A percentile compares a stretch with the other conserved stretches of the same genome.
Conservation (phyloP, 1,140 invertebrate genomes). For the Nephila pilipes region DNA sequence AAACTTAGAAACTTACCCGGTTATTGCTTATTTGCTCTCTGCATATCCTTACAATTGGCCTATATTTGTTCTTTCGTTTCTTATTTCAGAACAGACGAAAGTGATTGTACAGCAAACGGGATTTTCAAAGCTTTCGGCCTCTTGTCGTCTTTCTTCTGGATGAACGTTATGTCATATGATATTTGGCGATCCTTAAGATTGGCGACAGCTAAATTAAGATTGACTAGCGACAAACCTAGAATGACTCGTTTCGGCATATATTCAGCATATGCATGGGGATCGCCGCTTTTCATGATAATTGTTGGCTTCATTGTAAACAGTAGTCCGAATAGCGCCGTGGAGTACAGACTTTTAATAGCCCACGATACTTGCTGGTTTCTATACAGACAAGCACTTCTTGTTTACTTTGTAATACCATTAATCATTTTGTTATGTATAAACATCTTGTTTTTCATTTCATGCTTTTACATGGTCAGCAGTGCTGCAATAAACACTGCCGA, state of each 20-base stretch:
- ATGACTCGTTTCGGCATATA: conserved; percentile 82
- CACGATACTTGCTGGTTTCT: conserved; percentile 83
- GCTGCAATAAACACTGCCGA: conserved; percentile 79
- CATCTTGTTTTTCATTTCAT: conserved; percentile 83
- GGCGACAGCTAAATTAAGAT: conserved; percentile 82
- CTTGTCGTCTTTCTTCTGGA: conserved; percentile 85
- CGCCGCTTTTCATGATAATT: conserved; percentile 82
- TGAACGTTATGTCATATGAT: conserved; percentile 85
- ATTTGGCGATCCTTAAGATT: conserved; percentile 83
- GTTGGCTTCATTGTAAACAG: conserved; percentile 82
- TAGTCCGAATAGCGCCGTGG: conserved; percentile 78
- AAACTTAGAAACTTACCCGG: conserved; percentile 83
- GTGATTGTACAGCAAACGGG: conserved; percentile 81
- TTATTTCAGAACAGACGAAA: not conserved
- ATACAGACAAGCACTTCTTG: conserved; percentile 82
- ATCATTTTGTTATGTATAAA: conserved; percentile 82
- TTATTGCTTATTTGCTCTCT: conserved; percentile 83
- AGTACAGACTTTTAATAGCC: conserved; percentile 82
- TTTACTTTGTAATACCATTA: conserved; percentile 84
- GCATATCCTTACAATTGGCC: conserved; percentile 82
- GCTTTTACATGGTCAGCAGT: conserved; percentile 82
- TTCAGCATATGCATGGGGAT: conserved; percentile 83
- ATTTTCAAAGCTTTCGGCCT: conserved; percentile 83
- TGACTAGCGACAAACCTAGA: conserved; percentile 80
- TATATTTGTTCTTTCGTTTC: conserved; percentile 82